Base-by-base conservation (phyloP, 2,113 vertebrate genomes). In the Bufo gargarizans region DNA sequence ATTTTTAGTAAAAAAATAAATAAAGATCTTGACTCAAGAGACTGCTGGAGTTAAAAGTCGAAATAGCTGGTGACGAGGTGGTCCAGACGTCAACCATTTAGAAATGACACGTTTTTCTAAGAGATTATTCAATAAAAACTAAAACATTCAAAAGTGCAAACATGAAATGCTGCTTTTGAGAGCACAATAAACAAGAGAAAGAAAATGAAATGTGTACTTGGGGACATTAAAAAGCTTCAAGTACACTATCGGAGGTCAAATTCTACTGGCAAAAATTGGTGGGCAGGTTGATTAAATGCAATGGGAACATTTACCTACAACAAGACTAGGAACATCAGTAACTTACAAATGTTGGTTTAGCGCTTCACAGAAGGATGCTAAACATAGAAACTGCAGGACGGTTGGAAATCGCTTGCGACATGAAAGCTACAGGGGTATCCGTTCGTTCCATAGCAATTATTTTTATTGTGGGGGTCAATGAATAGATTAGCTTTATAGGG, bases 381-480 rank as follows among this genome's bases (percentile, higher is more conserved):
- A 82, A 92, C 63, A 80, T 53, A 69, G 77, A 87, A 47, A 85
- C 55, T 72, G 77, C 78, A 53, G 65, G 65, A 93, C 93, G 91
- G 93, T 91, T 93, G 90, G 94, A 94, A 94, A 93, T 91, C 93
- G 92, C 91, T 94, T 85, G 91, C 93, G 93, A 92, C 91, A 93
- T 91, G 93, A 88, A 92, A 93, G 91, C 89, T 93, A 91, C 91
- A 91, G 91, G 88, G 91, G 91, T 93, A 93, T 91, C 91, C 91
- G 91, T 89, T 91, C 89, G 90, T 90, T 93, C 91, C 91, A 93
- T 88, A 92, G 92, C 63, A 90, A 88, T 89, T 90, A 89, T 61
- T 92, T 92, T 99, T 99, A 99, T 99, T 97, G 98, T 99, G 98
- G 98, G 98, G 98, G 98, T 99, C 98, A 99, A 99, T 99, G 97